These are phyloP conservation scores for Callyntrura guangdongensis DNA, from an alignment of 2,888 invertebrate species.

Conservation along the genomic window DNA sequence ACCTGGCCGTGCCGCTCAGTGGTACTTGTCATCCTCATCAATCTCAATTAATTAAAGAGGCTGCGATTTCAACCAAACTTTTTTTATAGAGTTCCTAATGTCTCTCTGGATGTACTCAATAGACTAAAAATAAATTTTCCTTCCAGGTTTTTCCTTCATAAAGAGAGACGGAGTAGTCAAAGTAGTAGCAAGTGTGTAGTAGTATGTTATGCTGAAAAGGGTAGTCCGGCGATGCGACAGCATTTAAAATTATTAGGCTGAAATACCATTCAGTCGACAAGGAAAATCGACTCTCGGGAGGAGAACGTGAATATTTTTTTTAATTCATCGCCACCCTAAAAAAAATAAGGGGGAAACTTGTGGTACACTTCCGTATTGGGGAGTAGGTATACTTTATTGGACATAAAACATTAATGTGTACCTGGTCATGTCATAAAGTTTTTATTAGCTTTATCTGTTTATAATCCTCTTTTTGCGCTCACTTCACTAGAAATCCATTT, in stretches of 20 bases:
- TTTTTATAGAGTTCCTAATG: constrained; percentile 15
- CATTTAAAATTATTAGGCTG: constrained; percentile 34
- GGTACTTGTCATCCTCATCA: constrained; percentile 83
- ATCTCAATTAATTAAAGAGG: constrained; percentile 78
- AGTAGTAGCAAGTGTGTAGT: neutral
- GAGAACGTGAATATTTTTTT: constrained; percentile 47
- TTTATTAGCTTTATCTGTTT: neutral
- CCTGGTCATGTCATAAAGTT: neutral
- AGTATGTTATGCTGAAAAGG: too few species aligned
- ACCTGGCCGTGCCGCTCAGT: constrained; percentile 82
- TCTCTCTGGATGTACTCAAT: neutral
- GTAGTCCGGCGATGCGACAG: too few species aligned
- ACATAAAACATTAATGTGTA: neutral
- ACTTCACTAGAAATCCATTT: constrained; percentile 39
- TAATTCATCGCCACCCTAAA: neutral
- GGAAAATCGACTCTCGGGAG: neutral
- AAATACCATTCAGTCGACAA: constrained; percentile 25
- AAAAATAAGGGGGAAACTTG: too few species aligned
- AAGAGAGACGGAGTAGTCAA: neutral
- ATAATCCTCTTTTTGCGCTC: constrained; percentile 10
- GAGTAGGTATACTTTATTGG: neutral
- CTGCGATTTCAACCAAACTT: constrained; percentile 65
- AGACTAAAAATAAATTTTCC: constrained; percentile 1
- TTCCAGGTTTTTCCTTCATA: neutral
- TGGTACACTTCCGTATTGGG: too few species aligned